These are phyloP conservation scores for Sesamia nonagrioides DNA, from an alignment of 1,140 invertebrate species.

Conservation along the genomic window DNA sequence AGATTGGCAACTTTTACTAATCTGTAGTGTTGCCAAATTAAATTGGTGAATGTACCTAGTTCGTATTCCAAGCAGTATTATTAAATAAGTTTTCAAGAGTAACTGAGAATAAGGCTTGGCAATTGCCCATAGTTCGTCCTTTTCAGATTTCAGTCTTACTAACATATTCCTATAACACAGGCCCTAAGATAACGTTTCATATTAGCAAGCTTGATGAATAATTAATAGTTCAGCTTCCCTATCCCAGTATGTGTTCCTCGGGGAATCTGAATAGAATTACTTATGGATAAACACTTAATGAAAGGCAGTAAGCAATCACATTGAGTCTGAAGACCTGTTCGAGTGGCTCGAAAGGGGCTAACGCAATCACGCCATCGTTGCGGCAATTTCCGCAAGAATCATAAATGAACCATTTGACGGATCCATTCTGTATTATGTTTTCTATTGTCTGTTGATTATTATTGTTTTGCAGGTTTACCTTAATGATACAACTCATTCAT, in stretches of 20 bases:
- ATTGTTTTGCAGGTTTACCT: conserved; percentile 27
- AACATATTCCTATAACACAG: not conserved
- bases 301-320: conserved; percentile 45
- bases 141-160: not conserved
- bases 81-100: conserved; percentile 7
- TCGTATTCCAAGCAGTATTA: not conserved
- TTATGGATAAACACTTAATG: conserved; percentile 28
- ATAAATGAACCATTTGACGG: conserved; percentile 59
- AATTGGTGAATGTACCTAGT: not conserved
- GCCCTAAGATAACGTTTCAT: not conserved
- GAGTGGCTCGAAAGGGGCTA: conserved; percentile 57
- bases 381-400: conserved; percentile 69
- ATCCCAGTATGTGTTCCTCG: conserved; percentile 2
- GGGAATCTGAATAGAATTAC: conserved; percentile 31
- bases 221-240: not conserved
- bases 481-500: not conserved
- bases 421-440: conserved; percentile 46
- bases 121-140: not conserved
- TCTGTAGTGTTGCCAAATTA: not conserved
- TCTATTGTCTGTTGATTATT: conserved; percentile 56
- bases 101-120: not conserved
- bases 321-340: conserved; percentile 30
- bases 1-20: too few species aligned
- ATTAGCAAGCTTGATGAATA: not conserved
- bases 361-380: conserved; percentile 66